Conservation (phyloP, 2,888 invertebrate species). For the Drosophila mayaguana region DNA sequence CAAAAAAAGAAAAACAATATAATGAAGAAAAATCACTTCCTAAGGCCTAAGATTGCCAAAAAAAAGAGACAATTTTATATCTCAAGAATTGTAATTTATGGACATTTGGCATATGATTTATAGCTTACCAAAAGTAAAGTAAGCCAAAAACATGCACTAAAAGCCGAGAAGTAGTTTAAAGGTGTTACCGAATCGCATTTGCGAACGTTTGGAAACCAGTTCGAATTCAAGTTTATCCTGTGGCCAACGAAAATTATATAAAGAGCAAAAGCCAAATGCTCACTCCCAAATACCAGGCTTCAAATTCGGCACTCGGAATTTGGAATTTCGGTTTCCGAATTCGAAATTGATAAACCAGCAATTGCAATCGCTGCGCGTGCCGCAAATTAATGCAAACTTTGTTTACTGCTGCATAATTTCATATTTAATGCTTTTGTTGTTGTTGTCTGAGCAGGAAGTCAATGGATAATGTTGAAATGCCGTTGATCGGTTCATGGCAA, state of each 20-base stretch:
- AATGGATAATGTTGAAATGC: constrained; percentile 27
- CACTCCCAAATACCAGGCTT: neutral
- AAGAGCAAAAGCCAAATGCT: constrained; percentile 12
- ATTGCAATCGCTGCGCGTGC: constrained; percentile 35
- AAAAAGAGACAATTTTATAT: constrained; percentile 14
- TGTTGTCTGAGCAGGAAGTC: constrained; percentile 34
- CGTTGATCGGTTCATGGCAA: constrained; percentile 29
- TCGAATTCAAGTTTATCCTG: constrained; percentile 70
- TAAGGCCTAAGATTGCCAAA: constrained; percentile 13
- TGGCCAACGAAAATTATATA: constrained; percentile 37
- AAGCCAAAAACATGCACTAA: constrained; percentile 7
- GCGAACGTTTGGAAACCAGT: neutral
- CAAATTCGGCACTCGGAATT: constrained; percentile 17
- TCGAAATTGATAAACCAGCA: constrained; percentile 22
- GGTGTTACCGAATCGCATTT: neutral
- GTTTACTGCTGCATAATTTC: constrained; percentile 20
- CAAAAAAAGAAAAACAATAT: no score
- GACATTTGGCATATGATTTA: constrained; percentile 20
- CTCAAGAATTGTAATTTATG: constrained; percentile 30
- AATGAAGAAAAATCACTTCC: neutral
- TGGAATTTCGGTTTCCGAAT: constrained; percentile 7
- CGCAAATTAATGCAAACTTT: constrained; percentile 50
- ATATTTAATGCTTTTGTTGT: constrained; percentile 16
- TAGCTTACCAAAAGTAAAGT: constrained; percentile 30
- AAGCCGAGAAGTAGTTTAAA: constrained; percentile 6